Evolutionary conservation across 2,797 vertebrate genomes (phyloP), one percentile per base, ranked within the genome.

Genomic region (Mycteria americana): DNA sequence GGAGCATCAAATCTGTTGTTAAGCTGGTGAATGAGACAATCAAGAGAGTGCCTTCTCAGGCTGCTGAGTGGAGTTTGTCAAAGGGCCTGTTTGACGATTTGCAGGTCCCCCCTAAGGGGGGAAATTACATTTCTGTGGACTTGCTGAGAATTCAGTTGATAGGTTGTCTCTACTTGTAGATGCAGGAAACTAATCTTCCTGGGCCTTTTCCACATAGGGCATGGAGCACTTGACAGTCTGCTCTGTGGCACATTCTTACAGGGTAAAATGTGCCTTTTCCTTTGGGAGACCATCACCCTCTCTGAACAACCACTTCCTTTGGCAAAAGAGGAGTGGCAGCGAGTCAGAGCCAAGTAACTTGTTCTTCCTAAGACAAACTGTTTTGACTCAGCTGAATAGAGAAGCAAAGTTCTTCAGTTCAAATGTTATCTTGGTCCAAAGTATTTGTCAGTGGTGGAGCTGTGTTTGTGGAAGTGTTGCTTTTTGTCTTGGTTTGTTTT

Each of bases 191-290:
- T 51, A 19, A 75, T 35, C 25, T 65, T 67, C 19, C 27, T 11
- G 18, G 45, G 23, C 43, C 50, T 45, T 41, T 48, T 33, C 62
- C 30, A 11, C 19, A 5, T 16, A 28, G 22, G 23, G 9, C 18
- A 53, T 24, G 0, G 9, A 60, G n/a, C 8, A 4, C 28, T 37
- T 48, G 22, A 33, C 13, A 0, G 0, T 45, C 24, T 30, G 30
- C 19, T 33, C 22, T 24, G 24, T n/a, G 31, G 16, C 45, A 33
- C 35, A 25, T 33, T 72, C 22, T 41, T 41, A 24, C 5, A 31
- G 11, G 11, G 27, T 30, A 24, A 68, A 62, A 73, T 23, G 35
- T 27, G 12, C 24, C 12, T 45, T 70, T 82, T 88, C 18, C 59
- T 67, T 78, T 18, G 10, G 43, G 43, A 69, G 14, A 46, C 6